Evolutionary conservation across 2,113 vertebrate genomes (phyloP).

Genomic region (Heterocephalus glaber): DNA sequence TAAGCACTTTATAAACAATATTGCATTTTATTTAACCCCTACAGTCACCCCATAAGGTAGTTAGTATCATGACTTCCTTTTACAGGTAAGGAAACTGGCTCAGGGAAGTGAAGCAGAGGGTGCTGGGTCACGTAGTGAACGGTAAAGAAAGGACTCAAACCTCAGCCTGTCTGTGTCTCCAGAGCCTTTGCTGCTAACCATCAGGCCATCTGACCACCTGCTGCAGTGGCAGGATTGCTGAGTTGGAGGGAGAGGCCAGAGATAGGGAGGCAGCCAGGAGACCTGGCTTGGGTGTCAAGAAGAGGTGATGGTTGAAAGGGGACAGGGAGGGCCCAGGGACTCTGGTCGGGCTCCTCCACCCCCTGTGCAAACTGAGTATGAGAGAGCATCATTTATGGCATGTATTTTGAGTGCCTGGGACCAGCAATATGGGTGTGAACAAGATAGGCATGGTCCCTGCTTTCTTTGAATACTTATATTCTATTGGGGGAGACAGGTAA

Average conservation of each 20-base stretch:
- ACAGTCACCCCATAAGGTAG: not conserved
- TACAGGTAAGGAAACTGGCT: not conserved
- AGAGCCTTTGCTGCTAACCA: slow-evolving; percentile 21
- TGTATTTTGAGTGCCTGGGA: not conserved
- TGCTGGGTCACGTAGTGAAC: not conserved
- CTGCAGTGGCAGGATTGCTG: not conserved
- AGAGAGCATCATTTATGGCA: not conserved
- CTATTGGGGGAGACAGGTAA: not conserved
- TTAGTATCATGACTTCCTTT: slow-evolving; percentile 1
- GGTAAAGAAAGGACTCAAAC: not conserved
- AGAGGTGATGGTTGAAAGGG: not conserved
- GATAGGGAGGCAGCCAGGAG: not conserved
- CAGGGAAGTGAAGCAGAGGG: not conserved
- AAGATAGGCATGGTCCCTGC: not conserved
- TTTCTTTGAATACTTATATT: not conserved
- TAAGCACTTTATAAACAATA: slow-evolving; percentile 39
- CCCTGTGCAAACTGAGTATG: not conserved
- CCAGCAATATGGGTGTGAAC: not conserved
- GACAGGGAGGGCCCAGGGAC: not conserved
- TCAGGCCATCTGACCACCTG: not conserved
- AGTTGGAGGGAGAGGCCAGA: not conserved
- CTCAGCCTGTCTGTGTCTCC: not conserved
- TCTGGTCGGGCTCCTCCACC: not conserved
- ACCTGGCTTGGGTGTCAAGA: not conserved
- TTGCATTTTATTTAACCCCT: not conserved